Base-by-base conservation (phyloP, 2,888 invertebrate genomes). In the Oasisia sp. region DNA sequence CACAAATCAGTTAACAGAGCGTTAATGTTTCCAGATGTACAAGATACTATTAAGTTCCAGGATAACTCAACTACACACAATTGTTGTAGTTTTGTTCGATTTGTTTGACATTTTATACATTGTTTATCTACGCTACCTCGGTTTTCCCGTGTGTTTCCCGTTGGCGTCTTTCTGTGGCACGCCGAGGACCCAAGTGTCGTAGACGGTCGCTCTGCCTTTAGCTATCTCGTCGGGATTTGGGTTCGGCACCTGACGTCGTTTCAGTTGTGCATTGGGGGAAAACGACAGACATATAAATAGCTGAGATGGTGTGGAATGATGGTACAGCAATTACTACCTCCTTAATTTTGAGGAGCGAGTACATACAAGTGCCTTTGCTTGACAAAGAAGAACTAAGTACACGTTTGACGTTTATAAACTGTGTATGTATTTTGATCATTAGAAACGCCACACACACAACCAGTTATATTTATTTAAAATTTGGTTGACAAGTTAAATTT, bases 181-280 rank as follows among this genome's bases (percentile, higher is more conserved):
- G 5, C 93, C 92, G 11, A 92, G 50, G n/a, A 91, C 91, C 96
- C 96, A 96, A 0, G 95, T 95, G 92, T 96, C 96, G 92, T 95
- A 96, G n/a, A 96, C 93, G 3, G 95, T 95, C 27, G 93, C 93
- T 45, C 95, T 92, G 1, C 94, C 94, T 8, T 93, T 93, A 2
- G 90, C 93, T 4, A 95, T 93, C 92, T 96, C 96, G 0, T 92
- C 93, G 0, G 94, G 92, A 92, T 96, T 94, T 9, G 96, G 96
- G 93, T 96, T 95, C 1, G 74, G 74, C 19, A 74, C 74, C 74
- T 74, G 74, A 19, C 74, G 74, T 1, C 19, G 19, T 27, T 74
- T 74, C 74, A 19, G 27, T 74, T 74, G 74, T 74, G 14, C 19
- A 14, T 27, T 74, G 74, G 27, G 19, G 74, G 27, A 27, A 74